Conservation (phyloP, 1,140 invertebrate genomes). For the Cyrtorhinus lividipennis region DNA sequence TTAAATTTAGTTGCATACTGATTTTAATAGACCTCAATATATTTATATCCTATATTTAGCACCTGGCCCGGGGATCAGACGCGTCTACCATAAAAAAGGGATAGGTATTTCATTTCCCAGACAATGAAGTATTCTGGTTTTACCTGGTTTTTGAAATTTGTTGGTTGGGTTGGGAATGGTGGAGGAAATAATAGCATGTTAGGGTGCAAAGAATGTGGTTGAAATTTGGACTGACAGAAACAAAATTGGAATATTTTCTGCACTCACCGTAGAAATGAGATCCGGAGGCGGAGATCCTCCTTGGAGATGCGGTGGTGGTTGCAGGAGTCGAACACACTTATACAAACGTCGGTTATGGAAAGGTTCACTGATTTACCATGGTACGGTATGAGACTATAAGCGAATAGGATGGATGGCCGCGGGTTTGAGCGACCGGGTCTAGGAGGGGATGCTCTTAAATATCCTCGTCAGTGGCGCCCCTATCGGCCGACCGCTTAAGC, state of each 20-base stretch:
- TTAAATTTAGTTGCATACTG: too few relatives aligned
- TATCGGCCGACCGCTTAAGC: background rate
- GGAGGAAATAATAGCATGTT: too few relatives aligned
- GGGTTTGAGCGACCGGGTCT: slow-evolving; percentile 9
- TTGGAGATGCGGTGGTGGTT: background rate
- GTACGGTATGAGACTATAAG: slow-evolving; percentile 4
- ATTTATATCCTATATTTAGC: too few relatives aligned
- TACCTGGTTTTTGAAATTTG: background rate
- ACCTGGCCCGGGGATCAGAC: too few relatives aligned
- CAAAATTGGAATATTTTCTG: too few relatives aligned
- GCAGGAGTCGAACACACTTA: slow-evolving; percentile 3
- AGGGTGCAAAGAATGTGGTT: too few relatives aligned
- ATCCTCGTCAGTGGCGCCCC: slow-evolving; percentile 6
- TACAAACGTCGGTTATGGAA: slow-evolving; percentile 15
- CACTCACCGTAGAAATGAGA: slow-evolving; percentile 2
- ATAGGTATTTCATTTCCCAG: too few relatives aligned
- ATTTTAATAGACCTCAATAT: too few relatives aligned
- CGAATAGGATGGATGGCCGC: slow-evolving; percentile 14
- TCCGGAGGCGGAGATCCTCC: slow-evolving; percentile 12
- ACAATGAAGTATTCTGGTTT: background rate
- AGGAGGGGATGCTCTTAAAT: slow-evolving; percentile 13
- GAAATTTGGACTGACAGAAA: too few relatives aligned
- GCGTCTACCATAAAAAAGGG: too few relatives aligned
- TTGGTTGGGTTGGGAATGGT: too few relatives aligned
- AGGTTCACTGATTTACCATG: background rate